These are phyloP conservation scores for Diacarnus erythraeanus DNA, from an alignment of 37 sponge, comb jelly and placozoan species.

Conservation along the genomic window DNA sequence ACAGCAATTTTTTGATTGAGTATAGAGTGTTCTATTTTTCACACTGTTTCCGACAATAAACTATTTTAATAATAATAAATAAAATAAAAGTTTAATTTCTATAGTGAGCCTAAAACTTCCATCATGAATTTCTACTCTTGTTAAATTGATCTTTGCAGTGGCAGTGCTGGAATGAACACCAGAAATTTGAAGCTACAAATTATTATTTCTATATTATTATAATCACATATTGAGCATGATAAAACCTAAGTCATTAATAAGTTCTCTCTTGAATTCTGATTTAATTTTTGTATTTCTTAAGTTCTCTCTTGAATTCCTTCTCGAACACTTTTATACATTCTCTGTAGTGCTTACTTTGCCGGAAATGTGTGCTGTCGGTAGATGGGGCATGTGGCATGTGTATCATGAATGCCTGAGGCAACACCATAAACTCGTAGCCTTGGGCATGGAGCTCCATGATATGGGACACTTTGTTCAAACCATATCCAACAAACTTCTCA, in stretches of 20 bases:
- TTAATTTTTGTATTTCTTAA: constrained; percentile 14
- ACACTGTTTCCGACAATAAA: too few species aligned
- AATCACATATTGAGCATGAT: too few species aligned
- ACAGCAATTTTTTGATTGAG: not conserved
- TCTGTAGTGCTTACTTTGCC: constrained; percentile 66
- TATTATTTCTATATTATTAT: too few species aligned
- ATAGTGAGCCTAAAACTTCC: too few species aligned
- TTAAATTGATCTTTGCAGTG: too few species aligned
- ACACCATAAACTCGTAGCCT: constrained; percentile 78
- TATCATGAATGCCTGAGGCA: constrained; percentile 83
- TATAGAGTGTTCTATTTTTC: not conserved
- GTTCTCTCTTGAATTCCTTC: constrained; percentile 49
- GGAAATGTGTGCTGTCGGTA: constrained; percentile 70
- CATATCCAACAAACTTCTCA: constrained; percentile 84
- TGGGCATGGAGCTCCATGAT: constrained; percentile 76
- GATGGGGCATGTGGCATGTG: constrained; percentile 94
- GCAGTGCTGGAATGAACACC: too few species aligned
- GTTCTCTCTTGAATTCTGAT: not conserved
- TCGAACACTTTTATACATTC: constrained; percentile 67
- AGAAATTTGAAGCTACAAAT: too few species aligned
- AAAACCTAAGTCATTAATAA: not conserved
- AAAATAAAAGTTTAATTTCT: too few species aligned
- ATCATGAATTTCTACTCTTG: too few species aligned
- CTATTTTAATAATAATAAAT: too few species aligned
- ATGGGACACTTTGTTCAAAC: constrained; percentile 96